Evolutionary conservation across 2,113 vertebrate species (phyloP), one percentile per base, ranked within the genome.

Genomic region (Vulpes vulpes): DNA sequence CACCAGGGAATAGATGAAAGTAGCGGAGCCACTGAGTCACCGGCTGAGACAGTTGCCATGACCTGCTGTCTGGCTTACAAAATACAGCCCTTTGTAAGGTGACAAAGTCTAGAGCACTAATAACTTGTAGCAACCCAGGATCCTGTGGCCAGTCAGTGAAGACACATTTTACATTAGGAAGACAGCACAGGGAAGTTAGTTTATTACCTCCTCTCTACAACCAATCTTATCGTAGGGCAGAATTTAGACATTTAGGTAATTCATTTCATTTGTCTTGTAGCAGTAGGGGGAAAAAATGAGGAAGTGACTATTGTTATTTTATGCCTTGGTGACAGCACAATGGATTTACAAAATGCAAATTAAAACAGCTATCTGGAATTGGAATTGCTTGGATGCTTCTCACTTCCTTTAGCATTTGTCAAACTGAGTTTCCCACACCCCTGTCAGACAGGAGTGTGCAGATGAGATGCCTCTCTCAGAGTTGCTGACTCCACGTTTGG

Each of bases 231-330:
- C 23, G 4, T 1, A 83, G 51, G 79, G n/a, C 12, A 49, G 73
- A 67, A 90, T 90, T 53, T 55, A 73, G 62, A 32, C 23, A 25
- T 74, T 79, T 65, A 62, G 71, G 17, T 51, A 59, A 87, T 73
- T 83, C 57, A 53, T 85, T 92, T 76, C 64, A 53, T 67, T 96
- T 69, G 57, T 93, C 91, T 76, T 85, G 19, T 38, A 49, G 64
- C 49, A 57, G 25, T 38, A 84, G 83, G 8, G 71, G 22, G 49
- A 60, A 51, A 49, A 49, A 43, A 59, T 4, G 8, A 9, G 14
- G n/a, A 89, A 57, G 38, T 78, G 49, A 53, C n/a, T 85, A 2
- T 86, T 60, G n/a, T 30, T 85, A 91, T 53, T 91, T 93, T 83
- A 69, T 71, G 82, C 69, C 60, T 84, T 11, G 6, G 55, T 27